Percentiles rank a stretch among this genome's conserved stretches.
phyloP scores from a whole-genome alignment of 2,888 invertebrate genomes.

The Dicyrtoma fusca region DNA sequence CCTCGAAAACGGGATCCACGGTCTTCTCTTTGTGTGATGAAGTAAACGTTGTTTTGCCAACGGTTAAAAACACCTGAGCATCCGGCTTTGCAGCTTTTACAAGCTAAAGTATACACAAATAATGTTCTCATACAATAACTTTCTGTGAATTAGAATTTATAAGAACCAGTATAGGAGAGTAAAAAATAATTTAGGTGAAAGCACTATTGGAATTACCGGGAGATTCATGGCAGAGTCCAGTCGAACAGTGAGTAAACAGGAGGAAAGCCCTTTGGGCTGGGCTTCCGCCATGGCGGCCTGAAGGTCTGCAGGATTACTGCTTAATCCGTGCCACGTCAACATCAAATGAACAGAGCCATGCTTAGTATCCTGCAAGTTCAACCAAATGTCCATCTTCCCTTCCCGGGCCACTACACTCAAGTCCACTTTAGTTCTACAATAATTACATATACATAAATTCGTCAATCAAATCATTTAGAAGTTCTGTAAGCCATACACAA shows the following conservation, averaged over 20 bases:
- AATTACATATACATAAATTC: neutral
- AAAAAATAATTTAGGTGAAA: too few species aligned
- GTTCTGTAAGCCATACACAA: neutral
- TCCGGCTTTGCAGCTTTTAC: constrained; percentile 53
- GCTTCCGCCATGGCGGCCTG: constrained; percentile 52
- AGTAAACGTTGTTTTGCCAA: constrained; percentile 54
- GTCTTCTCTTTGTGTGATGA: constrained; percentile 49
- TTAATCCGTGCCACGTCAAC: constrained; percentile 75
- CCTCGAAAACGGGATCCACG: constrained; percentile 91
- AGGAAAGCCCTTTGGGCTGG: constrained; percentile 58
- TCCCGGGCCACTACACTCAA: constrained; percentile 53
- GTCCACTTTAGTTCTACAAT: constrained; percentile 50
- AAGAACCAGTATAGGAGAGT: too few species aligned
- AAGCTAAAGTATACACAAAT: constrained; percentile 1
- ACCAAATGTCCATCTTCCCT: constrained; percentile 68
- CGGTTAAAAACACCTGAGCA: constrained; percentile 54
- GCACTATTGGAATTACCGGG: constrained; percentile 68
- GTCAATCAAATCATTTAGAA: too few species aligned
- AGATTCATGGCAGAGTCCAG: constrained; percentile 90
- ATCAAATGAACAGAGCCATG: constrained; percentile 91
- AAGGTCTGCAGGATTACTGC: constrained; percentile 51
- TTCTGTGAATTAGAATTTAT: too few species aligned
- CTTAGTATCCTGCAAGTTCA: constrained; percentile 91
- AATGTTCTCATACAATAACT: neutral
- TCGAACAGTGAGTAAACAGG: constrained; percentile 74